Conservation (phyloP, 2,113 vertebrate species). For the Hippocampus abdominalis region DNA sequence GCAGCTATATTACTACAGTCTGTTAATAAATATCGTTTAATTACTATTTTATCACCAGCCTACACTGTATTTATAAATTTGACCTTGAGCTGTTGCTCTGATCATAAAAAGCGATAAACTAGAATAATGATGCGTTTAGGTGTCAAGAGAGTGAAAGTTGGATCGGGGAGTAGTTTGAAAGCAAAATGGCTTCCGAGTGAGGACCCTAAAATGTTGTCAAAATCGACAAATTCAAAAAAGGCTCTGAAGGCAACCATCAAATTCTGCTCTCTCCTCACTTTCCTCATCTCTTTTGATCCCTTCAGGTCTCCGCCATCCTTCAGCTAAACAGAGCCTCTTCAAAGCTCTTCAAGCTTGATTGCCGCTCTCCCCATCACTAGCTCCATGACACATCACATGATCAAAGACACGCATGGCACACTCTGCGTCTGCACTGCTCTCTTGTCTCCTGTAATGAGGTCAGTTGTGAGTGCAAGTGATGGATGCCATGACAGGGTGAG, state of each 20-base stretch:
- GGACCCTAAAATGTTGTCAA: background rate
- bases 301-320: conserved; percentile 18
- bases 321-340: conserved; percentile 16
- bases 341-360: conserved; percentile 12
- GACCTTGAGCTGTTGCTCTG: conserved; percentile 40
- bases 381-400: conserved; percentile 16
- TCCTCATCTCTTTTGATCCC: conserved; percentile 11
- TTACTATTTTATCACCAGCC: conserved; percentile 10
- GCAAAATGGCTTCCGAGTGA: background rate
- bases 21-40: background rate
- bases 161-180: background rate
- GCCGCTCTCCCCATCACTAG: conserved; percentile 18
- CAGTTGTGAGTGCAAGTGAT: conserved; percentile 38
- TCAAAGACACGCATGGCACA: conserved; percentile 12
- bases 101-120: conserved; percentile 16
- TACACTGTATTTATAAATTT: conserved; percentile 26
- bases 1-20: conserved; percentile 9
- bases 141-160: background rate
- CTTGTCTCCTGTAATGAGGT: conserved; percentile 50
- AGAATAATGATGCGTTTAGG: conserved; percentile 11
- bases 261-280: conserved; percentile 7
- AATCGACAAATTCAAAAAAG: conserved; percentile 24
- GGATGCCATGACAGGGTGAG: conserved; percentile 26
- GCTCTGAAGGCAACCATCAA: conserved; percentile 5
- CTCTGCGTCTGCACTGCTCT: background rate